Percentiles rank a stretch among this genome's conserved stretches.
These are phyloP conservation scores for Oenanthe melanoleuca DNA, from an alignment of 2,113 vertebrate genomes.

Conservation along the genomic window DNA sequence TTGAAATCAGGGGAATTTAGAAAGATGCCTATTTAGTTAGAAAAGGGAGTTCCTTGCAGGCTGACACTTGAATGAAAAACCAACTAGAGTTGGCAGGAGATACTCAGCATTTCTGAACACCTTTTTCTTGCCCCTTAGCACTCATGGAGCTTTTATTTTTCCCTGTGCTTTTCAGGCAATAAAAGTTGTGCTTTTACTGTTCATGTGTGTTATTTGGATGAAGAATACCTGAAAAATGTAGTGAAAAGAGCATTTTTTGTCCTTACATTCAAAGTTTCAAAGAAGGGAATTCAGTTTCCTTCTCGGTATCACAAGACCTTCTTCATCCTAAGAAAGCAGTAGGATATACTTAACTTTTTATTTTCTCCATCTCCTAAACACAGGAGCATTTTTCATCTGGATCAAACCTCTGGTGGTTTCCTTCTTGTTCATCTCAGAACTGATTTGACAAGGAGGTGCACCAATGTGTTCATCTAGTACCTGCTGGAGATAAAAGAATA, in stretches of 20 bases:
- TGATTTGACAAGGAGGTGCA: not conserved
- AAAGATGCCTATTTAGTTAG: not conserved
- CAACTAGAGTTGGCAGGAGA: not conserved
- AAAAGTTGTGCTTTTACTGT: not conserved
- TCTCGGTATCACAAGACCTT: not conserved
- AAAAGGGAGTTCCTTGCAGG: not conserved
- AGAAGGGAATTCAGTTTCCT: not conserved
- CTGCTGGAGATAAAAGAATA: not conserved
- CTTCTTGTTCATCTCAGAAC: not conserved
- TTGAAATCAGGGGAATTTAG: not conserved
- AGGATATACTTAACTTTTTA: not conserved
- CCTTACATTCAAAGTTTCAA: not conserved
- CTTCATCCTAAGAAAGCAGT: not conserved
- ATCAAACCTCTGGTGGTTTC: not conserved
- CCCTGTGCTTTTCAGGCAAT: not conserved
- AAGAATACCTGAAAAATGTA: not conserved
- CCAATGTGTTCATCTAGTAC: not conserved
- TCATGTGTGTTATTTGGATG: not conserved
- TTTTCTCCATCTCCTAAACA: not conserved
- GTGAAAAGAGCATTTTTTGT: not conserved
- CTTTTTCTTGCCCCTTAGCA: not conserved
- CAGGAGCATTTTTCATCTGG: not conserved
- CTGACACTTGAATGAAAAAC: not conserved
- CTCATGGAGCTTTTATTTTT: not conserved
- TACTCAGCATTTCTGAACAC: not conserved